Conservation (phyloP, 2,888 invertebrate genomes). For the Chalcosyrphus nemorum region DNA sequence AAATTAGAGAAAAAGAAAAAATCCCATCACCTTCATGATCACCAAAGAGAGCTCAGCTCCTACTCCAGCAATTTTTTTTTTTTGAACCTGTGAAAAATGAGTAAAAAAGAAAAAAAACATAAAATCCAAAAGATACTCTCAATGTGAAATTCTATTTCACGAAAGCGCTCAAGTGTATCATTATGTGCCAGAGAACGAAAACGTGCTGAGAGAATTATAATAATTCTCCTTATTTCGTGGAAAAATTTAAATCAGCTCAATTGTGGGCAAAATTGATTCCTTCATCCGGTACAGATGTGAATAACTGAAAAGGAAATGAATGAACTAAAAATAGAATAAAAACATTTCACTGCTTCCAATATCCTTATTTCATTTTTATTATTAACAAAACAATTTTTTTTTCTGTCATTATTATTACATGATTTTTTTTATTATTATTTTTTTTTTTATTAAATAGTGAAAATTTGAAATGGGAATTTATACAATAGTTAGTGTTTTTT, state of each 20-base stretch:
- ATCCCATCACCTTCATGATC: background rate
- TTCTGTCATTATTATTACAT: slow-evolving; percentile 54
- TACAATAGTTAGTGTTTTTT: slow-evolving; percentile 58
- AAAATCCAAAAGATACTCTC: background rate
- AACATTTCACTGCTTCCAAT: slow-evolving; percentile 22
- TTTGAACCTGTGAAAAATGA: background rate
- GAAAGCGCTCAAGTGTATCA: slow-evolving; percentile 26
- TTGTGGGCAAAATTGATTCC: slow-evolving; percentile 13
- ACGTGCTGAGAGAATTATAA: slow-evolving; percentile 19
- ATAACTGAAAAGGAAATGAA: background rate
- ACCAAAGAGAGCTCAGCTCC: background rate
- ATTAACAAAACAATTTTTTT: slow-evolving; percentile 71
- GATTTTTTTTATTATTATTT: slow-evolving; percentile 30
- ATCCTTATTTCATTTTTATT: slow-evolving; percentile 68
- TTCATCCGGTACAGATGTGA: background rate
- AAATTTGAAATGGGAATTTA: slow-evolving; percentile 72
- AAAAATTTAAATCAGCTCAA: slow-evolving; percentile 18
- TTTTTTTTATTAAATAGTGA: slow-evolving; percentile 65
- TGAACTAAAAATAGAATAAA: background rate
- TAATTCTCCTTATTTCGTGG: slow-evolving; percentile 15
- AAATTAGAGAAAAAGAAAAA: background rate
- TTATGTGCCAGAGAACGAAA: slow-evolving; percentile 13
- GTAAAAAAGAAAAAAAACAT: background rate
- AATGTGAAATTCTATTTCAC: background rate
- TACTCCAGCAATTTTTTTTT: background rate